Evolutionary conservation across 2,797 vertebrate genomes (phyloP).

Genomic region (Lepilemur ruficaudatus): DNA sequence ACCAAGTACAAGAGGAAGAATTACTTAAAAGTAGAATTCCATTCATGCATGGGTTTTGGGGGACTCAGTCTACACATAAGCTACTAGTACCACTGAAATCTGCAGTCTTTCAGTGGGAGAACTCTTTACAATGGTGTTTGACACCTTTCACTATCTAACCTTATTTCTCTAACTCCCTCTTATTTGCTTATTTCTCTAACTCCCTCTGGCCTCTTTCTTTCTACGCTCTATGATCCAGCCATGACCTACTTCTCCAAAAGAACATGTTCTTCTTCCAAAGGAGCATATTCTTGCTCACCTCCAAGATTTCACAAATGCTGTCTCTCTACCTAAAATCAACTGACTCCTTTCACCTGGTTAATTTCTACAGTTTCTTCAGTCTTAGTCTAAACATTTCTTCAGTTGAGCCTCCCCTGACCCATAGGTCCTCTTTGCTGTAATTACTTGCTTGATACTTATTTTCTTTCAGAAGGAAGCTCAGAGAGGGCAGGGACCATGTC

Average conservation of each 20-base stretch:
- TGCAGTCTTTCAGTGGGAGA: background rate
- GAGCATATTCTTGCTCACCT: background rate
- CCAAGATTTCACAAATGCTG: background rate
- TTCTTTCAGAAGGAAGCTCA: background rate
- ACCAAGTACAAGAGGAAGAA: constrained; percentile 26
- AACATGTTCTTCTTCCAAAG: background rate
- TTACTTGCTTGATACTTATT: background rate
- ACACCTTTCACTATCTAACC: background rate
- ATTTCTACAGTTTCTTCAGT: constrained; percentile 13
- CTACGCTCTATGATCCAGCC: background rate
- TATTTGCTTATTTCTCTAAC: background rate
- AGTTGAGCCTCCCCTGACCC: background rate
- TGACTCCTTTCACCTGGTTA: background rate
- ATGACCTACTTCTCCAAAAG: constrained; percentile 27
- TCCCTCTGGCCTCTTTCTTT: background rate
- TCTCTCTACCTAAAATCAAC: background rate
- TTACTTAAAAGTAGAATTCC: constrained; percentile 35
- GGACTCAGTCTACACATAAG: background rate
- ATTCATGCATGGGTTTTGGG: background rate
- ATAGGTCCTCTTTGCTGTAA: background rate
- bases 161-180: background rate
- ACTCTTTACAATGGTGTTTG: background rate
- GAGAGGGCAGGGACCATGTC: background rate
- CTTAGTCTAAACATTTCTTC: constrained; percentile 3
- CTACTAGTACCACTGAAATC: constrained; percentile 8